Evolutionary conservation across 2,888 invertebrate species (phyloP).

Genomic region (Panopea generosa): DNA sequence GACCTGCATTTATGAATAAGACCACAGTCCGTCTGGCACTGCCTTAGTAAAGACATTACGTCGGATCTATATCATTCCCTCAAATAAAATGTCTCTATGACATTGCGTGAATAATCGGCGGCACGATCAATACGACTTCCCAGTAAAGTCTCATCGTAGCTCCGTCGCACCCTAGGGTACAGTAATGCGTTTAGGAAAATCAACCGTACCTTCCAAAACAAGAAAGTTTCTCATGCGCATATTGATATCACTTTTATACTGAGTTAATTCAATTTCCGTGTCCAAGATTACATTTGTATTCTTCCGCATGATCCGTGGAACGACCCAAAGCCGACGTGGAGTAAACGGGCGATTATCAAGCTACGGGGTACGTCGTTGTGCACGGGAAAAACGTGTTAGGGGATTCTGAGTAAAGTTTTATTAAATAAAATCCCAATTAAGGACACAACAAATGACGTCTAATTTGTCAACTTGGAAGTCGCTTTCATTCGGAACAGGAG

Average conservation of each 20-base stretch:
- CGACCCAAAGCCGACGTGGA: slow-evolving; percentile 19
- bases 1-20: no score
- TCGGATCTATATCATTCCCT: not conserved
- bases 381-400: slow-evolving; percentile 36
- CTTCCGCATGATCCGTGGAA: slow-evolving; percentile 33
- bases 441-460: slow-evolving; percentile 73
- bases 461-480: slow-evolving; percentile 76
- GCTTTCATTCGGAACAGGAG: slow-evolving; percentile 40
- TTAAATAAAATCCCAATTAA: slow-evolving; percentile 81
- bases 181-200: slow-evolving; percentile 52
- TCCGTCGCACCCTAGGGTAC: slow-evolving; percentile 39
- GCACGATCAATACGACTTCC: slow-evolving; percentile 29
- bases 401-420: slow-evolving; percentile 67
- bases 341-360: slow-evolving; percentile 37
- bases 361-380: slow-evolving; percentile 10
- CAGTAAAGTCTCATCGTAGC: slow-evolving; percentile 23
- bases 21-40: no score
- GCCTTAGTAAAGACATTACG: no score
- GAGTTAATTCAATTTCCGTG: slow-evolving; percentile 68
- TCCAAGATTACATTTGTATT: slow-evolving; percentile 61
- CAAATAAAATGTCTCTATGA: slow-evolving; percentile 16
- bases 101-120: slow-evolving; percentile 25
- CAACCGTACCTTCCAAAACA: slow-evolving; percentile 59
- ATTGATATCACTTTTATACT: slow-evolving; percentile 77
- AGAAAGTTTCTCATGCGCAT: slow-evolving; percentile 65